Conservation (phyloP, 2,888 invertebrate species). For the Drosophila cognata region DNA sequence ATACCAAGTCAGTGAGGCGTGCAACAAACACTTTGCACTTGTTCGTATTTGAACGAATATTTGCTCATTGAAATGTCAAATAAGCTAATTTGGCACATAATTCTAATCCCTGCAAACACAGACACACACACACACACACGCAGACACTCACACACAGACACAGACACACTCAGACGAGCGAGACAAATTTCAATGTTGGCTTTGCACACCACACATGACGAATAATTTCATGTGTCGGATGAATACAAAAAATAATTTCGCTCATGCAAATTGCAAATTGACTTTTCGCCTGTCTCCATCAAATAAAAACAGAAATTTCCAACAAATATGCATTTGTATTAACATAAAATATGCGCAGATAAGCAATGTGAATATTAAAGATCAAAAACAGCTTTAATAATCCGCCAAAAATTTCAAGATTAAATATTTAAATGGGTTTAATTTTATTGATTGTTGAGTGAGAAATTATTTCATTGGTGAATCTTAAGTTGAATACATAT, state of each 20-base stretch:
- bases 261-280: slow-evolving; percentile 58
- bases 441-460: background rate
- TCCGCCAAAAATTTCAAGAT: background rate
- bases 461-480: background rate
- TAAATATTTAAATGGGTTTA: background rate
- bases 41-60: slow-evolving; percentile 59
- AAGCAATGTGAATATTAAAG: slow-evolving; percentile 5
- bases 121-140: slow-evolving; percentile 12
- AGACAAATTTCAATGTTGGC: slow-evolving; percentile 11
- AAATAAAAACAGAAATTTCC: slow-evolving; percentile 35
- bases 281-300: slow-evolving; percentile 18
- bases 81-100: slow-evolving; percentile 75
- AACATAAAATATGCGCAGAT: slow-evolving; percentile 52
- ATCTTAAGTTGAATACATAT: background rate
- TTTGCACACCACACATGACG: slow-evolving; percentile 55
- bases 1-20: slow-evolving; percentile 26
- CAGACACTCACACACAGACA: slow-evolving; percentile 7
- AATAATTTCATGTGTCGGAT: slow-evolving; percentile 57
- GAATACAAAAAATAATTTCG: slow-evolving; percentile 41
- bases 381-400: background rate
- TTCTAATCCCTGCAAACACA: slow-evolving; percentile 41
- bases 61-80: slow-evolving; percentile 77
- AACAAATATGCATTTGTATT: slow-evolving; percentile 64
- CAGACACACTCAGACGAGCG: background rate
- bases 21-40: slow-evolving; percentile 32